A percentile compares a stretch with the other conserved stretches of the same genome.
phyloP scores from a whole-genome alignment of 2,797 vertebrate species.

The Pseudochaenichthys georgianus region DNA sequence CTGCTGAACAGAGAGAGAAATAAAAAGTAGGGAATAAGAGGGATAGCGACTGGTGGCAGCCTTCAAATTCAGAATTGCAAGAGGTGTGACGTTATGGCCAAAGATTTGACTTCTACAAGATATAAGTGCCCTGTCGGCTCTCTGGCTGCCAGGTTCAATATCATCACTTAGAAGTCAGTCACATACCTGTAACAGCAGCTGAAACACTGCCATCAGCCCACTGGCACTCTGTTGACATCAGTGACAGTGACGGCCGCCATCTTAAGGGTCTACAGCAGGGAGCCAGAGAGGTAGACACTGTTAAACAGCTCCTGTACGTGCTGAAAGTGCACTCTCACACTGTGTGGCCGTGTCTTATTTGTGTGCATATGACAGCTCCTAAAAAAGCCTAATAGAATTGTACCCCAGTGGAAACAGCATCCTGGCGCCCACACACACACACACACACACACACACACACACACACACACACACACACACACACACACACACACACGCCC shows the following conservation, averaged over 20 bases:
- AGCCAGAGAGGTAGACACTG: constrained; percentile 27
- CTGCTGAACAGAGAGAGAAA: constrained; percentile 46
- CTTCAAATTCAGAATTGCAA: constrained; percentile 43
- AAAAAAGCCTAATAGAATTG: constrained; percentile 47
- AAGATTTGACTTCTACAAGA: constrained; percentile 58
- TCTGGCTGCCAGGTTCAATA: constrained; percentile 54
- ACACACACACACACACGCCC: constrained; percentile 16
- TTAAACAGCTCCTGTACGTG: constrained; percentile 41
- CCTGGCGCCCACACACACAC: constrained; percentile 15
- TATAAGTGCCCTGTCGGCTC: constrained; percentile 39
- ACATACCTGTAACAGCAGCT: constrained; percentile 51
- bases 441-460: constrained; percentile 18
- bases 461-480: background rate
- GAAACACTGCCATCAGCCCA: constrained; percentile 53
- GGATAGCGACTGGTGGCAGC: constrained; percentile 27
- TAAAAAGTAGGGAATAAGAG: constrained; percentile 18
- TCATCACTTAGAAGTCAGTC: constrained; percentile 52
- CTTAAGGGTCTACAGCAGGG: constrained; percentile 48
- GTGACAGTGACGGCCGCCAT: constrained; percentile 56
- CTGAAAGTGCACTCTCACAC: constrained; percentile 10
- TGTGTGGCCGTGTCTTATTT: constrained; percentile 25
- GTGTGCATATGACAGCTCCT: constrained; percentile 40
- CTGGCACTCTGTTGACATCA: constrained; percentile 49
- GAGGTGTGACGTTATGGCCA: constrained; percentile 36
- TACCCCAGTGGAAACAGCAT: constrained; percentile 38